Percentiles rank a stretch among this genome's conserved stretches.
Evolutionary conservation across 2,888 invertebrate genomes (phyloP).

Genomic region (Lasius fuliginosus): DNA sequence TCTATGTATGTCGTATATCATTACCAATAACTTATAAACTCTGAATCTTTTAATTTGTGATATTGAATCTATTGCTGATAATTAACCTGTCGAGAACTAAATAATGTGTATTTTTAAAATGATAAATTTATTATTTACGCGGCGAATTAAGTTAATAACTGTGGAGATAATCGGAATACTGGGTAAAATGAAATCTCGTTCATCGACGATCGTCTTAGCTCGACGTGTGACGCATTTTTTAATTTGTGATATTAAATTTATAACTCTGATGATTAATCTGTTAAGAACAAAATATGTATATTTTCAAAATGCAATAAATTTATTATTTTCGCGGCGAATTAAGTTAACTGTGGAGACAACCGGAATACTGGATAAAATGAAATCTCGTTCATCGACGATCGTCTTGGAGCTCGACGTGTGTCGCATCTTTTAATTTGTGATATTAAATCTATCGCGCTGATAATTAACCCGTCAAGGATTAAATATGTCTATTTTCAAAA

Average conservation of each 20-base stretch:
- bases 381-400: conserved; percentile 1
- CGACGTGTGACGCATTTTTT: neutral
- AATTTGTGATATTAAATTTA: too few species aligned
- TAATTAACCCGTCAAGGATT: neutral
- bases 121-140: conserved; percentile 8
- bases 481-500: neutral
- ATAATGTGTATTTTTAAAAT: neutral
- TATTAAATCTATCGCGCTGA: too few species aligned
- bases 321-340: neutral
- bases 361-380: neutral
- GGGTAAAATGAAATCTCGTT: neutral
- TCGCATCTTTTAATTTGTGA: neutral
- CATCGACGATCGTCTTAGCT: neutral
- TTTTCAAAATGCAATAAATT: neutral
- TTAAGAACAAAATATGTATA: neutral
- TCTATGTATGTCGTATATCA: neutral
- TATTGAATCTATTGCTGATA: neutral
- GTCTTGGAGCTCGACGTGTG: neutral
- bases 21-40: neutral
- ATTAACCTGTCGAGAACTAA: neutral
- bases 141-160: neutral
- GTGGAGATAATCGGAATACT: neutral
- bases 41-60: too few species aligned
- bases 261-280: conserved; percentile 5
- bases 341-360: neutral